Percentiles rank a stretch among this genome's conserved stretches.
Conservation (phyloP, 2,888 invertebrate genomes). For the Suillia variegata region DNA sequence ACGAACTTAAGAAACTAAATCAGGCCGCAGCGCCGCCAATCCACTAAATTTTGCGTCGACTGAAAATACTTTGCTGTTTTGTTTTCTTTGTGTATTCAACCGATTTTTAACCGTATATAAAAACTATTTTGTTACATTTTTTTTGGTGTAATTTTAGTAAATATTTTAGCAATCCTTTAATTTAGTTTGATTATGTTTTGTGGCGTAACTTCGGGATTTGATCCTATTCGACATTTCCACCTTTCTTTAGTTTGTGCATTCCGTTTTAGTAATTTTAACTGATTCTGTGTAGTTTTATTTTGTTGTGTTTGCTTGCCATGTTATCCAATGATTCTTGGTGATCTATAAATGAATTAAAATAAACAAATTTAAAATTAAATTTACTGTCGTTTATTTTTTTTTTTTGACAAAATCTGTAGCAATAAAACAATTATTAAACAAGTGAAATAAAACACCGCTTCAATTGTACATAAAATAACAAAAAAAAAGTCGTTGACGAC, state of each 20-base stretch:
- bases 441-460: too few relatives aligned
- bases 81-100: background rate
- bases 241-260: constrained; percentile 17
- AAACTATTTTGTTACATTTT: constrained; percentile 1
- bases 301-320: background rate
- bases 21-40: constrained; percentile 28
- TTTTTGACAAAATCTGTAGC: too few relatives aligned
- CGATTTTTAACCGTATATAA: background rate
- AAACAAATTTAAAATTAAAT: background rate
- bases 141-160: background rate
- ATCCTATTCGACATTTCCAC: background rate
- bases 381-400: background rate
- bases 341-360: constrained; percentile 21
- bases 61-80: background rate
- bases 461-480: too few relatives aligned
- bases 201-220: background rate
- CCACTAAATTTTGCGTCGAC: constrained; percentile 18
- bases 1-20: constrained; percentile 33
- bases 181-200: constrained; percentile 10
- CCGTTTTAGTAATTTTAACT: constrained; percentile 13
- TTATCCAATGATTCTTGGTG: constrained; percentile 26
- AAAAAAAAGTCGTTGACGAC: background rate
- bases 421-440: too few relatives aligned
- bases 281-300: constrained; percentile 14
- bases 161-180: constrained; percentile 5